These are phyloP conservation scores for Chloroclysta siterata DNA, from an alignment of 2,888 invertebrate species.

Conservation along the genomic window DNA sequence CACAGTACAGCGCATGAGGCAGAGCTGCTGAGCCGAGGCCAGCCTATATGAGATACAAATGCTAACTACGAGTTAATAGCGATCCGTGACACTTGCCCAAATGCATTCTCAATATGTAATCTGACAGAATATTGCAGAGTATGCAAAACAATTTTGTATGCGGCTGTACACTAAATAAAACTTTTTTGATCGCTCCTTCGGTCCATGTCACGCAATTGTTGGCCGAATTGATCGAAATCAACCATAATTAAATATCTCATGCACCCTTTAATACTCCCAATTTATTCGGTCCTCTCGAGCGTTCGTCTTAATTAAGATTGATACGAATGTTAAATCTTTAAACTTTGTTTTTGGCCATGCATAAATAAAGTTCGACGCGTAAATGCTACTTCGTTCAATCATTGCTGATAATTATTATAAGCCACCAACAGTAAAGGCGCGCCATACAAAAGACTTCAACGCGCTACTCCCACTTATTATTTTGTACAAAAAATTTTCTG, in stretches of 20 bases:
- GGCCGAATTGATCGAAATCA: constrained; percentile 72
- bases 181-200: constrained; percentile 63
- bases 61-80: not conserved
- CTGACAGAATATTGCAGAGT: not conserved
- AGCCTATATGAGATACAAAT: not conserved
- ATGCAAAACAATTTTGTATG: constrained; percentile 39
- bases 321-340: constrained; percentile 64
- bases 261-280: constrained; percentile 75
- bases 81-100: not conserved
- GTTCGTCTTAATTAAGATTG: constrained; percentile 80
- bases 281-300: constrained; percentile 72
- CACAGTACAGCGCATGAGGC: not conserved
- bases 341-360: constrained; percentile 45
- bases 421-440: constrained; percentile 42
- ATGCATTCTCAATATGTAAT: not conserved
- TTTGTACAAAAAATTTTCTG: constrained; percentile 22
- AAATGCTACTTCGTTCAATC: constrained; percentile 43
- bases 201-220: constrained; percentile 75
- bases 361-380: constrained; percentile 52
- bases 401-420: constrained; percentile 45
- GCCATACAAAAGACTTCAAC: constrained; percentile 76
- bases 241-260: constrained; percentile 80
- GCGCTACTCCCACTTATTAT: constrained; percentile 46
- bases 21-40: too few relatives aligned
- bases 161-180: constrained; percentile 49